Base-by-base conservation (phyloP, 1,140 invertebrate species). In the Zaprionus lachaisei region DNA sequence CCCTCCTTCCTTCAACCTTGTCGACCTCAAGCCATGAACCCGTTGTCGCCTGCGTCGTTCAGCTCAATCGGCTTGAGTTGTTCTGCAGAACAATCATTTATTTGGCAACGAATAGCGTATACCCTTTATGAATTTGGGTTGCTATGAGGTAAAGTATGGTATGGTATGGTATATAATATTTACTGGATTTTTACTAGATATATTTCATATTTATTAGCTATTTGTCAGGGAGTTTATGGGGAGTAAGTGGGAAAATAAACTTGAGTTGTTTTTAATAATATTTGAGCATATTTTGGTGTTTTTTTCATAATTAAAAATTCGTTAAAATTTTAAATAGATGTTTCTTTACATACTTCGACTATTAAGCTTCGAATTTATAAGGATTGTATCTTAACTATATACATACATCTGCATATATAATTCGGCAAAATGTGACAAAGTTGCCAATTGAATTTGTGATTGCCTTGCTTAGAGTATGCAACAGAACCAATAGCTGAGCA, bases 11-110 rank as follows among this genome's bases (percentile, higher is more conserved):
- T 11, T 9, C 28, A 49, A 41, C 41, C 41, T n/a, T 4, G 20
- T 24, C 47, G 47, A 51, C 47, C 47, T 51, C 47, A 51, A 20
- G 47, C 47, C 47, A 51, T 24, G 47, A 51, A 20, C 47, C 47
- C 47, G 41, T 47, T 47, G 41, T 47, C 41, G 37, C 14, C 37
- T 9, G 34, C 14, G 28, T 14, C 15, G 47, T 20, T 44, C 47
- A 49, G 47, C 47, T 22, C 9, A 51, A 51, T 51, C n/a, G 41
- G n/a, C 41, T 47, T 47, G 41, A 47, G 4, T 9, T n/a, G 38
- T 12, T 41, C 5, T n/a, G 15, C 2, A n/a, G 41, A 4, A 47
- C 7, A 47, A 1, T 9, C 5, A 58, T 58, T 34, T 34, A 5
- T 58, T 20, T 5, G 7, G 17, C 9, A 15, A 58, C 17, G 56